These are phyloP conservation scores for Epizoanthus ramosus DNA, from an alignment of 92 coral and sea anemone species.

Conservation along the genomic window DNA sequence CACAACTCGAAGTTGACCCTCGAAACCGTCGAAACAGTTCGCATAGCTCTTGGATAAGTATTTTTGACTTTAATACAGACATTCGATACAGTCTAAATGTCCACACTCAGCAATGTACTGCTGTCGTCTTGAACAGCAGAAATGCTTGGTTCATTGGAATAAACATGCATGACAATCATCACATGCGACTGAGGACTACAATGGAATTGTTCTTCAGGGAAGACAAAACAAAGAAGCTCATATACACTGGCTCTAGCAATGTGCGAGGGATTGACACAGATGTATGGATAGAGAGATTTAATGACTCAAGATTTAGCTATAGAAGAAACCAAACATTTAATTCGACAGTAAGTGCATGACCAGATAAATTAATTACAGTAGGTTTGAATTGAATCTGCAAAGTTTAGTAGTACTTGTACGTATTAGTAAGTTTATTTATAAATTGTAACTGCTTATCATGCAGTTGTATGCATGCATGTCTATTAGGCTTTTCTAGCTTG, in stretches of 20 bases:
- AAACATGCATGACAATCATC: slow-evolving; percentile 53
- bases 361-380: neutral
- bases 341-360: neutral
- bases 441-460: too few relatives aligned
- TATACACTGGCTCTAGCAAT: slow-evolving; percentile 62
- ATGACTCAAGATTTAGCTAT: neutral
- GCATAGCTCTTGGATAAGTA: neutral
- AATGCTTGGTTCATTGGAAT: slow-evolving; percentile 16
- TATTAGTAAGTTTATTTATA: too few relatives aligned
- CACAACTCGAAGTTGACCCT: slow-evolving; percentile 1
- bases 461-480: too few relatives aligned
- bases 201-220: slow-evolving; percentile 48
- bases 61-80: slow-evolving; percentile 79
- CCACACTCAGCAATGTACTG: slow-evolving; percentile 37
- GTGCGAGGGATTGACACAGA: slow-evolving; percentile 78
- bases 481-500: too few relatives aligned
- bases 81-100: slow-evolving; percentile 48
- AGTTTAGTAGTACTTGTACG: too few relatives aligned
- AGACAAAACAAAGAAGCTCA: slow-evolving; percentile 37
- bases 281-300: slow-evolving; percentile 61
- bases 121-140: slow-evolving; percentile 13
- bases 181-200: slow-evolving; percentile 68
- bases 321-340: neutral
- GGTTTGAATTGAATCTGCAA: too few relatives aligned
- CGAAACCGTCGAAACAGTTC: neutral